Conservation (phyloP, 2,888 invertebrate genomes). For the Choreutis nemorana region DNA sequence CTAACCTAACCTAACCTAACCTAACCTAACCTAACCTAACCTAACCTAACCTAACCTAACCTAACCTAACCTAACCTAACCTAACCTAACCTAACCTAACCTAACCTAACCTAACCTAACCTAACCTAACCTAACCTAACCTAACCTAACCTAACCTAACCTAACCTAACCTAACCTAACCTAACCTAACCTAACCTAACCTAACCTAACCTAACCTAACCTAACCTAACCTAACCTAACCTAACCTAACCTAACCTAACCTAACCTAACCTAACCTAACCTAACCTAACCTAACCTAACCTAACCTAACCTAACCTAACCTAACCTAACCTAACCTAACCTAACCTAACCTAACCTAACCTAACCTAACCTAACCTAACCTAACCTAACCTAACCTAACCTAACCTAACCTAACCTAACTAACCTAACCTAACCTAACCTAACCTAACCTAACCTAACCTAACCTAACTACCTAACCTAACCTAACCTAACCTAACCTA, state of each 20-base stretch:
- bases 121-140: slow-evolving; percentile 3
- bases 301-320: neutral
- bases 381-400: slow-evolving; percentile 3
- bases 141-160: slow-evolving; percentile 4
- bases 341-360: slow-evolving; percentile 5
- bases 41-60: slow-evolving; percentile 3
- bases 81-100: slow-evolving; percentile 3
- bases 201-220: neutral
- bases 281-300: slow-evolving; percentile 1
- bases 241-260: neutral
- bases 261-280: slow-evolving; percentile 5
- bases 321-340: slow-evolving; percentile 1
- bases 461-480: slow-evolving; percentile 1
- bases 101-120: slow-evolving; percentile 1
- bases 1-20: too few relatives aligned
- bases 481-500: slow-evolving; percentile 1
- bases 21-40: slow-evolving; percentile 1
- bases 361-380: slow-evolving; percentile 5
- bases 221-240: neutral
- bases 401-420: slow-evolving; percentile 1
- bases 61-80: slow-evolving; percentile 3
- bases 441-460: slow-evolving; percentile 1
- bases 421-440: slow-evolving; percentile 2
- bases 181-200: slow-evolving; percentile 4
- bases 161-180: slow-evolving; percentile 4